A percentile compares a stretch with the other conserved stretches of the same genome.
These are phyloP conservation scores for Cylindroiulus punctatus DNA, from an alignment of 2,888 invertebrate genomes.

Conservation along the genomic window DNA sequence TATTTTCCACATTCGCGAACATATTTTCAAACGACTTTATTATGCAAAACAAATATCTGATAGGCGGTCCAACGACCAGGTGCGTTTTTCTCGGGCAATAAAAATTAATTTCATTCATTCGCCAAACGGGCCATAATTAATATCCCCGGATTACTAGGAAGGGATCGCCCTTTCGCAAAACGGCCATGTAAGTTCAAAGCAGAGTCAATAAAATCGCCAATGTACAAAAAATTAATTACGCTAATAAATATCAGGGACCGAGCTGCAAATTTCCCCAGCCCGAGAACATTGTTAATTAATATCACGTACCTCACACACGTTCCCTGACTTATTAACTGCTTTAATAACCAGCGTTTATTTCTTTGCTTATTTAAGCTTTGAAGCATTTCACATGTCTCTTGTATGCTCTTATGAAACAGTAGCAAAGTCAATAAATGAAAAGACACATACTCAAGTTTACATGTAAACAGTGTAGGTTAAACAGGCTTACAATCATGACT, in stretches of 20 bases:
- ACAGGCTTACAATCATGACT: no score
- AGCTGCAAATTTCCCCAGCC: conserved; percentile 8
- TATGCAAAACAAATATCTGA: conserved; percentile 15
- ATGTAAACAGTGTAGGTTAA: no score
- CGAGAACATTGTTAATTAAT: not conserved
- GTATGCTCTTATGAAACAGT: not conserved
- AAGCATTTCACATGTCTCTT: not conserved
- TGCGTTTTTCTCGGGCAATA: not conserved
- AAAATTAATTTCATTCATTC: conserved; percentile 36
- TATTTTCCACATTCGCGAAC: not conserved
- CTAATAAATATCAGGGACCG: conserved; percentile 3
- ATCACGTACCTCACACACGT: not conserved
- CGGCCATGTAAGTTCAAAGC: not conserved
- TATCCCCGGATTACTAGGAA: not conserved
- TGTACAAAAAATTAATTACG: conserved; percentile 20
- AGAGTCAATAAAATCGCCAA: conserved; percentile 18
- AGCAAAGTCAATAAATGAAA: conserved; percentile 4
- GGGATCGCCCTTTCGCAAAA: not conserved
- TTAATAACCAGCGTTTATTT: not conserved
- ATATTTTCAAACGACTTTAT: not conserved
- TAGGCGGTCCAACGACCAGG: not conserved
- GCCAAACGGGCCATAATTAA: not conserved
- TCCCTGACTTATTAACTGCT: not conserved
- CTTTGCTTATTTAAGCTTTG: not conserved
- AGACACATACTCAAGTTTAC: not conserved